Evolutionary conservation across 2,888 invertebrate species (phyloP).

Genomic region (Alentia gelatinosa): DNA sequence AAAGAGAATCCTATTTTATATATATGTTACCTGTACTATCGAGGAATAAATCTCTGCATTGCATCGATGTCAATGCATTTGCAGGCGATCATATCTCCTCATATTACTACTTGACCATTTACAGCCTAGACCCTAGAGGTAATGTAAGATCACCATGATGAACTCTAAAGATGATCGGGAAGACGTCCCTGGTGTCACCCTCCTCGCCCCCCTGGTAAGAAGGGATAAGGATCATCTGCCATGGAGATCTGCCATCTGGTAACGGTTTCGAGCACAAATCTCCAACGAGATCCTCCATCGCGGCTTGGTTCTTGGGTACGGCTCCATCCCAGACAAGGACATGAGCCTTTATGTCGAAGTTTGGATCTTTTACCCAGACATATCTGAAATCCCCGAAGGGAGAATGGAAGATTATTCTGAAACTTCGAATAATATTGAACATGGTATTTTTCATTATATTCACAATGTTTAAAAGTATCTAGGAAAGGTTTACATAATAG

Average conservation of each 20-base stretch:
- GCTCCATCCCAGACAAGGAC: slow-evolving; percentile 53
- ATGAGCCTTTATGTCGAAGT: slow-evolving; percentile 61
- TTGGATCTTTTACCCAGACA: slow-evolving; percentile 62
- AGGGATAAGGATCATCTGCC: slow-evolving; percentile 59
- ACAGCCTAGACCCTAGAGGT: slow-evolving; percentile 63
- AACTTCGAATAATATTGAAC: not conserved
- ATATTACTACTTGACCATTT: no score
- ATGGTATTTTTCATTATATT: not conserved
- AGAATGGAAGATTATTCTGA: not conserved
- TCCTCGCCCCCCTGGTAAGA: slow-evolving; percentile 24
- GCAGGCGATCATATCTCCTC: no score
- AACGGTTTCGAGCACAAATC: slow-evolving; percentile 58
- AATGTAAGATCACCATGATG: slow-evolving; percentile 34
- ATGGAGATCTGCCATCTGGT: slow-evolving; percentile 54
- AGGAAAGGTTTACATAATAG: not conserved
- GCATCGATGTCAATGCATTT: no score
- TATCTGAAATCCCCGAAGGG: slow-evolving; percentile 52
- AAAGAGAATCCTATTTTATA: no score
- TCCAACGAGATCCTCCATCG: slow-evolving; percentile 57
- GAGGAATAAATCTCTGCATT: no score
- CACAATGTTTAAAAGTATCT: not conserved
- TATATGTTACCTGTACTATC: no score
- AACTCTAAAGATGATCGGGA: slow-evolving; percentile 34
- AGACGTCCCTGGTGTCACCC: not conserved
- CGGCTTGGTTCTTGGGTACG: slow-evolving; percentile 3